phyloP scores from a whole-genome alignment of 2,888 invertebrate species.

The Neuroscelio doddi region DNA sequence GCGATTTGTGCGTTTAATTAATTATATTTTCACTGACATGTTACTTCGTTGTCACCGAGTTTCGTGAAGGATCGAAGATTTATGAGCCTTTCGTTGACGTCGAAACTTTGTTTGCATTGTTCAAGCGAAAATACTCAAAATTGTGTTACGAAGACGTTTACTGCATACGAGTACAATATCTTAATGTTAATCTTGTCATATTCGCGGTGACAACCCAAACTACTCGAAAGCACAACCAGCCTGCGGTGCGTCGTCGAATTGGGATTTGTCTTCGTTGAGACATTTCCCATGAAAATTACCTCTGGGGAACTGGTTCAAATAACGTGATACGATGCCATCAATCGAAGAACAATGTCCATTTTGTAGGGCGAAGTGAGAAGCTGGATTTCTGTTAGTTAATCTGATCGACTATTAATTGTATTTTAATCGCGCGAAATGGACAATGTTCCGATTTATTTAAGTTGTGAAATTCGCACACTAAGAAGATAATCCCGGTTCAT shows the following conservation, averaged over 20 bases:
- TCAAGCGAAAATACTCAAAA: conserved; percentile 39
- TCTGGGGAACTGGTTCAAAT: neutral
- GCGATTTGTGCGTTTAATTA: conserved; percentile 27
- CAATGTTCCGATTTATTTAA: neutral
- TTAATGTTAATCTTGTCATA: too few relatives aligned
- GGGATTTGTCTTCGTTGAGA: conserved; percentile 5
- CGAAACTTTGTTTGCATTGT: conserved; percentile 10
- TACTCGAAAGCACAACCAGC: conserved; percentile 34
- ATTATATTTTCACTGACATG: conserved; percentile 30
- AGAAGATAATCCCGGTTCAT: neutral
- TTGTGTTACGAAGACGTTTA: conserved; percentile 24
- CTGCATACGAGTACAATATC: conserved; percentile 31
- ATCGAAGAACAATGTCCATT: neutral
- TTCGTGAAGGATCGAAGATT: conserved; percentile 16
- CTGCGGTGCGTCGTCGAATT: conserved; percentile 22
- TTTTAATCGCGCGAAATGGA: conserved; percentile 7
- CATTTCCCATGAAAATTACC: too few relatives aligned
- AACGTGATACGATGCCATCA: neutral
- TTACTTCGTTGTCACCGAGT: conserved; percentile 44
- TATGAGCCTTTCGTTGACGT: conserved; percentile 20
- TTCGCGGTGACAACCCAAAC: conserved; percentile 32
- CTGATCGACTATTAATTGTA: too few relatives aligned
- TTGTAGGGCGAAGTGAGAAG: too few relatives aligned
- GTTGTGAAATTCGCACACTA: neutral
- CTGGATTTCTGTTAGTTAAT: too few relatives aligned